Base-by-base conservation (phyloP, 2,797 vertebrate species). In the Podarcis siculus region DNA sequence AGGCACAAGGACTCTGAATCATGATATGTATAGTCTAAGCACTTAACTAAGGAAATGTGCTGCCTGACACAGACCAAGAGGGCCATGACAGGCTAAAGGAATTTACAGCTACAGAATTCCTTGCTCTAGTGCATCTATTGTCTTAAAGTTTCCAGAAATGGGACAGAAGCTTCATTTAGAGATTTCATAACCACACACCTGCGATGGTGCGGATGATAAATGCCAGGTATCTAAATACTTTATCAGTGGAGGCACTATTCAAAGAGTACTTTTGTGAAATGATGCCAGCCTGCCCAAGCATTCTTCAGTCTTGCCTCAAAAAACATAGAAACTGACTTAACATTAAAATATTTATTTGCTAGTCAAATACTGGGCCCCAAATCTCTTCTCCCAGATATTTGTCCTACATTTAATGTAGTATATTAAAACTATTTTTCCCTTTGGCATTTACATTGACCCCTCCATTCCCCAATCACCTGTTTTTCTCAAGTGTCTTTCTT, bases 11-110 rank as follows among this genome's bases (percentile, higher is more conserved):
- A 88, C n/a, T 3, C 0, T 0, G 27, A 17, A 23, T 49, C 42
- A 58, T 4, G 58, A 37, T 49, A 72, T 4, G 2, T 3, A 30
- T 0, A 45, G 61, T 32, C 39, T n/a, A 49, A 69, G 76, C 2
- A 3, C 84, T 89, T 21, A 86, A 35, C 77, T 72, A 69, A 77
- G 39, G 72, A 42, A 79, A 71, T 42, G 45, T 78, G 81, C 86
- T 83, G 81, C 45, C 80, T 81, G 75, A 72, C 8, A 73, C 1
- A 42, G 42, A 1, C 85, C 66, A 58, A 87, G 30, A 81, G 83
- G 49, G 23, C 73, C 12, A 2, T 13, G 37, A 79, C 81, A 88
- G 45, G 67, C 30, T 67, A 35, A 79, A 90, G 81, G 55, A 72
- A 82, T 66, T 73, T 35, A 37, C 21, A 87, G 21, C 35, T 82